These are phyloP conservation scores for Sebastes variabilis DNA, from an alignment of 2,797 vertebrate genomes.

Conservation along the genomic window DNA sequence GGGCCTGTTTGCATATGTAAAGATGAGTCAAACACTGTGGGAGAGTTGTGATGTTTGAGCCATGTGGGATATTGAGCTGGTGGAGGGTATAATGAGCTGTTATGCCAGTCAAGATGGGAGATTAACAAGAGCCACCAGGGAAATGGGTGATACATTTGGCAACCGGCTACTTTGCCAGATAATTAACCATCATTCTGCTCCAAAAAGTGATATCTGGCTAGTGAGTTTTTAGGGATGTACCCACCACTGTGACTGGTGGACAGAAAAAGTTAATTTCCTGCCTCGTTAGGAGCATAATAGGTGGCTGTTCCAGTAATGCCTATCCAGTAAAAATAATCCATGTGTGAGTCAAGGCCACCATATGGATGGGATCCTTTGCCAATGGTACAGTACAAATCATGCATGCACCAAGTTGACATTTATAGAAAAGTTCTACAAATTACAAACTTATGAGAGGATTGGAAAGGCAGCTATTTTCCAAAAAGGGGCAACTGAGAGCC, in stretches of 20 bases:
- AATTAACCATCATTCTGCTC: slow-evolving; percentile 9
- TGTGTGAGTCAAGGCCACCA: slow-evolving; percentile 25
- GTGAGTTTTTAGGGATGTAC: slow-evolving; percentile 11
- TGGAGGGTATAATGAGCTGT: slow-evolving; percentile 26
- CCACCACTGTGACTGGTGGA: slow-evolving; percentile 16
- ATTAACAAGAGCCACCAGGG: slow-evolving; percentile 21
- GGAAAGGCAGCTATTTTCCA: not conserved
- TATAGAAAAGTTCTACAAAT: slow-evolving; percentile 50
- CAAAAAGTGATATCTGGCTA: not conserved
- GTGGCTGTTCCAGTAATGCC: slow-evolving; percentile 42
- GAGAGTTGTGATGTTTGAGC: slow-evolving; percentile 5
- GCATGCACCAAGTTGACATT: slow-evolving; percentile 30
- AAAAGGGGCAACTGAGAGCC: not conserved
- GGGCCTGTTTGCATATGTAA: not conserved
- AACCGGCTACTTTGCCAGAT: not conserved
- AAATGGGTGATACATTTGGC: not conserved
- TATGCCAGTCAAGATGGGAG: not conserved
- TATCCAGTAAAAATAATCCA: slow-evolving; percentile 41
- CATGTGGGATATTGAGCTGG: slow-evolving; percentile 1
- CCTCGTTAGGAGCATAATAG: slow-evolving; percentile 34
- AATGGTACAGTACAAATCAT: slow-evolving; percentile 9
- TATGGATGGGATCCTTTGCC: slow-evolving; percentile 12
- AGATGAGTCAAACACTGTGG: slow-evolving; percentile 7
- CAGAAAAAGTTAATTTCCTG: slow-evolving; percentile 60
- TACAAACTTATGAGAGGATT: slow-evolving; percentile 6